Conservation (phyloP, 2,797 vertebrate species). For the Microcaecilia unicolor region DNA sequence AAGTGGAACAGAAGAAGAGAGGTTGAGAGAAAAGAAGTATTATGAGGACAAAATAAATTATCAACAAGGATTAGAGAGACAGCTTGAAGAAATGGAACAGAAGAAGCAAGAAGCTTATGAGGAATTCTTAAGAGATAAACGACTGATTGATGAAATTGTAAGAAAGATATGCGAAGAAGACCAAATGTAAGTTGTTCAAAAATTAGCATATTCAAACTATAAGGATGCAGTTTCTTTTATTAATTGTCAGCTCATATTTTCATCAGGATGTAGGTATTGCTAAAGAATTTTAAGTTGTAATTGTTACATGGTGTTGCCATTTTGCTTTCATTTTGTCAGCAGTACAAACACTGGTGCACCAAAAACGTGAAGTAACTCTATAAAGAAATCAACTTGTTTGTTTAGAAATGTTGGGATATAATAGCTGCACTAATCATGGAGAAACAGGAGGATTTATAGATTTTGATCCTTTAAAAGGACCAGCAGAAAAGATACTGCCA, state of each 20-base stretch:
- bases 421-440: too few relatives aligned
- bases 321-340: too few relatives aligned
- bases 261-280: too few relatives aligned
- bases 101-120: constrained; percentile 74
- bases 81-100: constrained; percentile 73
- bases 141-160: constrained; percentile 84
- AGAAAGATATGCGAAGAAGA: constrained; percentile 88
- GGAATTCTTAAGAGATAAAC: constrained; percentile 84
- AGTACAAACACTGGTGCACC: too few relatives aligned
- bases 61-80: constrained; percentile 67
- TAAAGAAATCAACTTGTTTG: too few relatives aligned
- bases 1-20: constrained; percentile 47
- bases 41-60: constrained; percentile 56
- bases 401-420: too few relatives aligned
- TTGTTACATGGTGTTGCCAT: not conserved
- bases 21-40: constrained; percentile 45
- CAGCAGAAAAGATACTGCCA: too few relatives aligned
- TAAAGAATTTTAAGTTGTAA: not conserved
- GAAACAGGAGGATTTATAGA: too few relatives aligned
- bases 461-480: too few relatives aligned
- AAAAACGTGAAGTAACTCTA: too few relatives aligned
- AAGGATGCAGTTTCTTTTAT: too few relatives aligned
- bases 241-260: too few relatives aligned
- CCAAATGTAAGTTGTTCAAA: constrained; percentile 60
- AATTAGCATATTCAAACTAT: not conserved